phyloP scores from a whole-genome alignment of 2,888 invertebrate species.

The Metopia argyrocephala region DNA sequence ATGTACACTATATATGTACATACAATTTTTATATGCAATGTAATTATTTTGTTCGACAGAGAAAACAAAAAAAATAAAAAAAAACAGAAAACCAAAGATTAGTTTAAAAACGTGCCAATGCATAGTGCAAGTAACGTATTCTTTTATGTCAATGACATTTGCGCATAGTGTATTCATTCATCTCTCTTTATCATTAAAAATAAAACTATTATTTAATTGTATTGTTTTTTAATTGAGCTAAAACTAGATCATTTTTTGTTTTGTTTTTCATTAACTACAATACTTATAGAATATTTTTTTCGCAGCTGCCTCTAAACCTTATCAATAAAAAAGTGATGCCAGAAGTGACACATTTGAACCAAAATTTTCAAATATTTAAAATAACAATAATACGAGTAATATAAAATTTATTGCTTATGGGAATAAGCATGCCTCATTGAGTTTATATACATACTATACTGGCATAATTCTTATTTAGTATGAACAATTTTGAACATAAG shows the following conservation, averaged over 20 bases:
- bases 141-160: not conserved
- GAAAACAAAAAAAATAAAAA: not conserved
- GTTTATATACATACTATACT: too few relatives aligned
- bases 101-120: not conserved
- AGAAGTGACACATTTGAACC: too few relatives aligned
- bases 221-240: slow-evolving; percentile 10
- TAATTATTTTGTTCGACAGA: too few relatives aligned
- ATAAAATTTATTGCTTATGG: too few relatives aligned
- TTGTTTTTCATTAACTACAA: not conserved
- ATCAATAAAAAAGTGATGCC: not conserved
- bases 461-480: too few relatives aligned
- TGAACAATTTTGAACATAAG: too few relatives aligned
- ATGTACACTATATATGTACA: too few relatives aligned
- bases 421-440: too few relatives aligned
- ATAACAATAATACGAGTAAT: too few relatives aligned
- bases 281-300: not conserved
- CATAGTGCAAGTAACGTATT: not conserved
- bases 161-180: slow-evolving; percentile 6
- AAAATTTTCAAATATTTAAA: too few relatives aligned
- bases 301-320: slow-evolving; percentile 11
- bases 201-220: slow-evolving; percentile 4
- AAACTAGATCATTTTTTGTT: slow-evolving; percentile 20
- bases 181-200: slow-evolving; percentile 7
- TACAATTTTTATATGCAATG: too few relatives aligned
- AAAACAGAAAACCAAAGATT: not conserved